Evolutionary conservation across 2,797 vertebrate species (phyloP), one percentile per base, ranked within the genome.

Genomic region (Coluber constrictor): DNA sequence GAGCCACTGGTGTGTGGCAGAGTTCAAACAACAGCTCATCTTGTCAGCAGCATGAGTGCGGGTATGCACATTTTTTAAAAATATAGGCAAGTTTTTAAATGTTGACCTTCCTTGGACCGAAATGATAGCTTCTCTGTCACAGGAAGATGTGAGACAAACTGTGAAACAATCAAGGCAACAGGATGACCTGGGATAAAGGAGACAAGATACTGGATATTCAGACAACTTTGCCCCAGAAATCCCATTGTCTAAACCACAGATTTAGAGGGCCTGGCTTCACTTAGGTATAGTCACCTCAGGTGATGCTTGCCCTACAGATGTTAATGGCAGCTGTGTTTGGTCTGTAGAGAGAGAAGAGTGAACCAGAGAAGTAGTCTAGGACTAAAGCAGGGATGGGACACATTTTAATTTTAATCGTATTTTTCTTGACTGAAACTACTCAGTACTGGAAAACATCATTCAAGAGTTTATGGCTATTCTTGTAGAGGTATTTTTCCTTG

Each of bases 1-100:
- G 89, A 95, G 92, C 88, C 47, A 87, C 0, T 1, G 90, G 60
- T 51, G n/a, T 90, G 86, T 0, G 0, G 89, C 94, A 95, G 74
- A 95, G 94, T 95, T 96, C 94, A 95, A 70, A 92, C 91, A 95
- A 94, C 91, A 90, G 88, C 70, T 94, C 93, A 92, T 92, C 86
- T 93, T 97, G 93, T 95, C 59, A 94, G 91, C 93, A 91, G 57
- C 51, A n/a, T 57, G 37, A 43, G 23, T n/a, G 59, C 25, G 15
- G 20, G 12, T 43, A 15, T 59, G 23, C 70, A 23, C 63, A 29
- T 83, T 86, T 90, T 51, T 7, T 1, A 43, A 55, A 83, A 90
- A 95, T 91, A 94, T 95, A 95, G 95, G 4, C 9, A 70, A 91
- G 94, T 94, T 89, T 94, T 94, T 94, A 93, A 95, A 92, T 87